These are phyloP conservation scores for Acipenser oxyrinchus DNA, from an alignment of 2,797 vertebrate genomes.

Conservation along the genomic window DNA sequence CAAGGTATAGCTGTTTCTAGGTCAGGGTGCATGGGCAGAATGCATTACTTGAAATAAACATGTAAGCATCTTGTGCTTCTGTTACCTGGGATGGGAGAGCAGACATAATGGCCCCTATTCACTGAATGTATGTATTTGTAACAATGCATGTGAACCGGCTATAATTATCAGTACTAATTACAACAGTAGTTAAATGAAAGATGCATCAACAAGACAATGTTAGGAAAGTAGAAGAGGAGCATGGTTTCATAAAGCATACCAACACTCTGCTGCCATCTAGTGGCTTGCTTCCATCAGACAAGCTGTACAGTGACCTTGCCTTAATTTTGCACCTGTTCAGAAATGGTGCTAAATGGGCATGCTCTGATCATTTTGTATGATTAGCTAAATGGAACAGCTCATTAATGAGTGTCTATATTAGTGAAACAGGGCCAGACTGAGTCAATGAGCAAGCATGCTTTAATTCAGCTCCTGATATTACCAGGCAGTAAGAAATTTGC, in stretches of 20 bases:
- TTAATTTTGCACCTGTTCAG: conserved; percentile 12
- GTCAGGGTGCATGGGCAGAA: too few species aligned
- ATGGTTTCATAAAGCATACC: conserved; percentile 30
- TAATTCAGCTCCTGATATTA: conserved; percentile 42
- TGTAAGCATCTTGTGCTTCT: too few species aligned
- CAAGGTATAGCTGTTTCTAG: too few species aligned
- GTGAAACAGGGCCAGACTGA: conserved; percentile 42
- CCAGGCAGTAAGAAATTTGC: conserved; percentile 49
- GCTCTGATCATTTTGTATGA: conserved; percentile 20
- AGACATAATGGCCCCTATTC: too few species aligned
- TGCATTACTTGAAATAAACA: too few species aligned
- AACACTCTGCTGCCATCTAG: conserved; percentile 73
- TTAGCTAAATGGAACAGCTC: conserved; percentile 38
- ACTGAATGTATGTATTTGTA: too few species aligned
- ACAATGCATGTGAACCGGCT: too few species aligned
- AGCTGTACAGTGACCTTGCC: neutral
- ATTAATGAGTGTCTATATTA: conserved; percentile 50
- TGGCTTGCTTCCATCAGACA: conserved; percentile 30
- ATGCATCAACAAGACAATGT: too few species aligned
- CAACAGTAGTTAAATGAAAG: too few species aligned
- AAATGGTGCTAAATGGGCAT: conserved; percentile 11
- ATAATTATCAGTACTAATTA: too few species aligned
- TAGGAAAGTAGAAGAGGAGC: too few species aligned
- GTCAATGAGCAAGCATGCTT: conserved; percentile 43
- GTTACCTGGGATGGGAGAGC: too few species aligned